Conservation (phyloP, 2,113 vertebrate species). For the Triplophysa tibetana region DNA sequence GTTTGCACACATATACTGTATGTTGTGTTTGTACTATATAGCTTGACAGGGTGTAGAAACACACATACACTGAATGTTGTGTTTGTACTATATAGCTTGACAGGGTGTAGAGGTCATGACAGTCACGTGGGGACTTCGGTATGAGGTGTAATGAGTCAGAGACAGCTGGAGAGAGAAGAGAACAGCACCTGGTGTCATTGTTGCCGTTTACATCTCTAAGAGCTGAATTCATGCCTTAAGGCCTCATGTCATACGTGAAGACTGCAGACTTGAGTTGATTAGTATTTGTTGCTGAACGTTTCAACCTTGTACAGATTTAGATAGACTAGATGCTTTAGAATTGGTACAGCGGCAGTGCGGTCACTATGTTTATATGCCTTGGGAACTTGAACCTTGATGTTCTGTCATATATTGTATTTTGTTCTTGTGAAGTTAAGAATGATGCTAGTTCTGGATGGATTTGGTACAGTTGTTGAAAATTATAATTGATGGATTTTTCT, state of each 20-base stretch:
- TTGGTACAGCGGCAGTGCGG: too few relatives aligned
- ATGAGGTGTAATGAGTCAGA: background rate
- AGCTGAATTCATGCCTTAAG: constrained; percentile 12
- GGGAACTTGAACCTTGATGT: too few relatives aligned
- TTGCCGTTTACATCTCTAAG: background rate
- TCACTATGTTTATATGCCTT: background rate
- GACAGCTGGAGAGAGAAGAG: background rate
- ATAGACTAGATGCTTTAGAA: too few relatives aligned
- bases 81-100: constrained; percentile 1
- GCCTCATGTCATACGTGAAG: background rate
- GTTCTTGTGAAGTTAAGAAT: too few relatives aligned
- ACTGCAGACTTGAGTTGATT: background rate
- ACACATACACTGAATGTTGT: background rate
- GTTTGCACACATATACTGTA: background rate
- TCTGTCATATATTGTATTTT: too few relatives aligned
- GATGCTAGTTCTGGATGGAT: too few relatives aligned
- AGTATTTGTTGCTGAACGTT: background rate
- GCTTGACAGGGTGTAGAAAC: background rate
- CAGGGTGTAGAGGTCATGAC: background rate
- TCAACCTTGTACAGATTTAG: background rate
- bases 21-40: background rate
- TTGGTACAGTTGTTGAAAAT: too few relatives aligned
- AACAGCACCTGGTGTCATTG: constrained; percentile 26
- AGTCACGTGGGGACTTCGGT: background rate
- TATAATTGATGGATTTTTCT: too few relatives aligned